Base-by-base conservation (phyloP, 2,888 invertebrate species). In the Chaitophorus viminalis region DNA sequence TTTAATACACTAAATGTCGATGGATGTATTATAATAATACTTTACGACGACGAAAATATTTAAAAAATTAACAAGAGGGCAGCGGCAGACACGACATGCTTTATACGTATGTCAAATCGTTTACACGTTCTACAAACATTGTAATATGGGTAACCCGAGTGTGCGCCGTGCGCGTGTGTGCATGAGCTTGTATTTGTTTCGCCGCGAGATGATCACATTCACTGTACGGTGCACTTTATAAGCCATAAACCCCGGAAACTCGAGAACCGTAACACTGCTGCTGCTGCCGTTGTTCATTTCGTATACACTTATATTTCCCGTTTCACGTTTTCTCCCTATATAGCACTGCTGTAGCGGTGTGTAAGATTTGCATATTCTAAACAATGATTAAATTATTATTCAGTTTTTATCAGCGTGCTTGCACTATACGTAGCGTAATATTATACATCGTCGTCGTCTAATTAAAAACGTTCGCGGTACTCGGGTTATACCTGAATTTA, bases 321-420 rank as follows among this genome's bases (percentile, higher is more conserved):
- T 11, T 14, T 25, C 14, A 31, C 70, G 1, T 17, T 31, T 31
- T 70, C 31, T 31, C 31, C n/a, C n/a, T n/a, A n/a, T n/a, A n/a
- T n/a, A n/a, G n/a, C n/a, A 17, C 70, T 14, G 5, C 14, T 31
- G 3, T 60, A 36, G 36, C 25, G 31, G 78, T 52, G 46, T n/a
- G 1, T 14, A 17, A 9, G 31, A 79, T 79, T 65, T 79, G 60
- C 60, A 79, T 60, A 60, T 33, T 60, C 25, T 33, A 36, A 60
- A 79, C 36, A 65, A 60, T 60, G n/a, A 79, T n/a, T 33, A 36
- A 36, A 79, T 60, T 60, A n/a, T 36, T 78, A 36, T 36, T 78
- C 36, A 17, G 78, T 60, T 79, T 36, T 79, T 60, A 79, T 36
- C 60, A 60, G n/a, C 60, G 54, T 5, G 9, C 0, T n/a, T n/a